Evolutionary conservation across 1,140 invertebrate species (phyloP).

Genomic region (Plectrocnemia conspersa): DNA sequence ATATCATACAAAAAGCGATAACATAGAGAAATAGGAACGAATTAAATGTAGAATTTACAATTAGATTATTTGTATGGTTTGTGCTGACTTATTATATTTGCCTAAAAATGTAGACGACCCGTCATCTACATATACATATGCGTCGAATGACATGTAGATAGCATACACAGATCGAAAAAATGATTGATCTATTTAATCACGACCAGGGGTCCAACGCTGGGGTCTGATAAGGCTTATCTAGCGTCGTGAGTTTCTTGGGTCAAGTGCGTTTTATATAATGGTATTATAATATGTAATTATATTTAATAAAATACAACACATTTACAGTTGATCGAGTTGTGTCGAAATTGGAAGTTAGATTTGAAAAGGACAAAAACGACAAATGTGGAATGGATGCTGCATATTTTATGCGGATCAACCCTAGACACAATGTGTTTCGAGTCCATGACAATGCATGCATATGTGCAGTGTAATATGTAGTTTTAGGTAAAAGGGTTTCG

Average conservation of each 20-base stretch:
- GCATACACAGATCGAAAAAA: too few species aligned
- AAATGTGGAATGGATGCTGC: too few species aligned
- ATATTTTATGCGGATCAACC: neutral
- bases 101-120: too few species aligned
- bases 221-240: conserved; percentile 17
- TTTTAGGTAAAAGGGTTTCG: conserved; percentile 14
- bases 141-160: too few species aligned
- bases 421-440: neutral
- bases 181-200: too few species aligned
- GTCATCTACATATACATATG: too few species aligned
- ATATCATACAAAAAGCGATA: too few species aligned
- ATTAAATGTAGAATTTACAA: too few species aligned
- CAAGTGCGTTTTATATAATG: conserved; percentile 24
- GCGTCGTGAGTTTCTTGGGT: conserved; percentile 3
- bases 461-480: neutral
- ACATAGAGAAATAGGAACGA: too few species aligned
- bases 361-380: too few species aligned
- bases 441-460: neutral
- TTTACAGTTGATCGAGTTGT: neutral
- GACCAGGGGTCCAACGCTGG: conserved; percentile 9
- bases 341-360: conserved; percentile 2
- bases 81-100: too few species aligned
- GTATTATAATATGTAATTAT: neutral
- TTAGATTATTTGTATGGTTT: too few species aligned
- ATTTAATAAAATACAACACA: neutral